These are phyloP conservation scores for Drosophila arawakana DNA, from an alignment of 1,140 invertebrate genomes.

Conservation along the genomic window DNA sequence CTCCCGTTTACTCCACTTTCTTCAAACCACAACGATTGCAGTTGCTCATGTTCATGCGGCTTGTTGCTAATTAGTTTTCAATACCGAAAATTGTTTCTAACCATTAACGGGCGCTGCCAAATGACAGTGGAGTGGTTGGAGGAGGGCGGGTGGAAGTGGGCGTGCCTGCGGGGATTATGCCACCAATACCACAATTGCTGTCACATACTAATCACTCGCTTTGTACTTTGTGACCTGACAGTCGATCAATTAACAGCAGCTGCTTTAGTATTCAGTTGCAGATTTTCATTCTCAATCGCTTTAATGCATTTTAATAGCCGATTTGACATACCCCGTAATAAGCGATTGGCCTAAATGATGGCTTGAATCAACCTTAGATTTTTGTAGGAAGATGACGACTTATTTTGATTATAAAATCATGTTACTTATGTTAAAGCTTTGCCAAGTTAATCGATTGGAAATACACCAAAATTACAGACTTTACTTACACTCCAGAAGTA, in stretches of 20 bases:
- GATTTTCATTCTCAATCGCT: not conserved
- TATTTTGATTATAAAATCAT: too few relatives aligned
- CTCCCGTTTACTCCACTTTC: constrained; percentile 27
- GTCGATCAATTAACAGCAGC: constrained; percentile 14
- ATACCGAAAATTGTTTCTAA: constrained; percentile 25
- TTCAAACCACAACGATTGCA: constrained; percentile 14
- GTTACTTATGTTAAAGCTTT: too few relatives aligned
- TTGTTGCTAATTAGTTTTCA: constrained; percentile 64
- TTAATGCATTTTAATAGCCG: not conserved
- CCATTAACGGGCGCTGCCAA: not conserved
- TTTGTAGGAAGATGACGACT: too few relatives aligned
- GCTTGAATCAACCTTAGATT: too few relatives aligned
- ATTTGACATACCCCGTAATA: not conserved
- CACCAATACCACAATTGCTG: constrained; percentile 6
- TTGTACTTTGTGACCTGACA: constrained; percentile 7
- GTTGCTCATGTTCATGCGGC: constrained; percentile 35
- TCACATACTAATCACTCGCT: constrained; percentile 7
- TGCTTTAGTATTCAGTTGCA: not conserved
- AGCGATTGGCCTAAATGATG: too few relatives aligned
- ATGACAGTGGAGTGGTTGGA: too few relatives aligned
- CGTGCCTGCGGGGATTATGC: not conserved
- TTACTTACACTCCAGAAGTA: too few relatives aligned
- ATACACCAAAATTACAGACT: too few relatives aligned
- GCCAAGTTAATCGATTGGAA: too few relatives aligned
- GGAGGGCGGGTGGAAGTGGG: too few relatives aligned